Evolutionary conservation across 2,888 invertebrate species (phyloP).

Genomic region (Nezara viridula): DNA sequence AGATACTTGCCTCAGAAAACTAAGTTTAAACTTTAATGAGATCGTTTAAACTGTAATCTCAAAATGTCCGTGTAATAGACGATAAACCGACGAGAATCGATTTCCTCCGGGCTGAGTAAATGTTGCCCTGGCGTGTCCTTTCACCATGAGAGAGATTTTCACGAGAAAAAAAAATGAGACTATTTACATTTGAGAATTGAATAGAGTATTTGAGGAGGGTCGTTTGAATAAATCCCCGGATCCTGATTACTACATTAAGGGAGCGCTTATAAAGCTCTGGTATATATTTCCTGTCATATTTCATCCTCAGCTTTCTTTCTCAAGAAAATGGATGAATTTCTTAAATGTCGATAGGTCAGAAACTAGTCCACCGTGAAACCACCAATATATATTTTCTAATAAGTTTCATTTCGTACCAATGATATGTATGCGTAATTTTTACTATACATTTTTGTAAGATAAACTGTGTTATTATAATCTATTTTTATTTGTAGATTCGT

Average conservation of each 20-base stretch:
- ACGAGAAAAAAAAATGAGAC: neutral
- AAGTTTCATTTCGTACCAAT: no score
- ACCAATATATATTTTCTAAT: no score
- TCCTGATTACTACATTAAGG: constrained; percentile 3
- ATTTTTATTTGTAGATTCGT: no score
- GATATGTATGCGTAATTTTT: no score
- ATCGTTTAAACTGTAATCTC: constrained; percentile 34
- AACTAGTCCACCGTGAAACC: no score
- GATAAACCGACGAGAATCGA: constrained; percentile 40
- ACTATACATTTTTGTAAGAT: no score
- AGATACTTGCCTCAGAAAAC: constrained; percentile 36
- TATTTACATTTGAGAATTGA: constrained; percentile 26
- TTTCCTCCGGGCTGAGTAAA: constrained; percentile 16
- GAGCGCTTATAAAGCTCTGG: neutral
- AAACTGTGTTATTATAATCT: no score
- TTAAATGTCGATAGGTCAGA: neutral
- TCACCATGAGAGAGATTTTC: neutral
- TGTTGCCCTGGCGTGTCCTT: constrained; percentile 30
- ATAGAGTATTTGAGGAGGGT: neutral
- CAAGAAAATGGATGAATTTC: neutral
- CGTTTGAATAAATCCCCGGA: neutral
- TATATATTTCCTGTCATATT: neutral
- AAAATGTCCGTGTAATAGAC: constrained; percentile 21
- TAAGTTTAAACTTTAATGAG: constrained; percentile 45
- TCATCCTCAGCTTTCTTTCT: neutral